A percentile compares a stretch with the other conserved stretches of the same genome.
Evolutionary conservation across 2,888 invertebrate species (phyloP).

Genomic region (Penaeus monodon): DNA sequence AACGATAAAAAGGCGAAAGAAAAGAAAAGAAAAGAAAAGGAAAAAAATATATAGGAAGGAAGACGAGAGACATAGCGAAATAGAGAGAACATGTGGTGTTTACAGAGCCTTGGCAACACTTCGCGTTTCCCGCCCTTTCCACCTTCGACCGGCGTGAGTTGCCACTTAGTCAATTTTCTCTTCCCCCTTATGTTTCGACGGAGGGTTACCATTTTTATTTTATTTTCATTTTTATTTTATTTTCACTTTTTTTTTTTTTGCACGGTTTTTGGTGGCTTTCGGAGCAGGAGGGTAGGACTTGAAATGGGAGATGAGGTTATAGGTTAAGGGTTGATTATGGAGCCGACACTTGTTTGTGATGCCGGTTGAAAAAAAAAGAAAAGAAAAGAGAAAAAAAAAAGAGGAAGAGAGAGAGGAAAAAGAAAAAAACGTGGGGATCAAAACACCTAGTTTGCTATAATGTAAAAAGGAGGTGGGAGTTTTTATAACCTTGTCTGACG

Average conservation of each 20-base stretch:
- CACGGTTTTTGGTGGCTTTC: background rate
- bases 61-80: too few species aligned
- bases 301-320: slow-evolving; percentile 35
- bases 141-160: too few species aligned
- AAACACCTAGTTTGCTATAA: background rate
- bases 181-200: background rate
- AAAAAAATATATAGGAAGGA: too few species aligned
- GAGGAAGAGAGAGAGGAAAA: background rate
- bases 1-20: too few species aligned
- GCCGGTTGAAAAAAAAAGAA: background rate
- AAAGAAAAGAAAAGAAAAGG: too few species aligned
- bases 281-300: slow-evolving; percentile 4
- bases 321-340: slow-evolving; percentile 25
- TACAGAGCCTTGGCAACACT: too few species aligned
- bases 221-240: slow-evolving; percentile 6
- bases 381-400: background rate
- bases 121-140: too few species aligned
- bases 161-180: too few species aligned
- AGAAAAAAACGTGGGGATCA: background rate
- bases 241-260: slow-evolving; percentile 7
- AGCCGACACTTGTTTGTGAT: background rate
- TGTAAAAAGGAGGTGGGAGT: too few species aligned
- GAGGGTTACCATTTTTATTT: slow-evolving; percentile 5
- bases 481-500: too few species aligned
- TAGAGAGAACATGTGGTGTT: too few species aligned